Base-by-base conservation (phyloP, 2,797 vertebrate genomes). In the Catamblyrhynchus diadema region DNA sequence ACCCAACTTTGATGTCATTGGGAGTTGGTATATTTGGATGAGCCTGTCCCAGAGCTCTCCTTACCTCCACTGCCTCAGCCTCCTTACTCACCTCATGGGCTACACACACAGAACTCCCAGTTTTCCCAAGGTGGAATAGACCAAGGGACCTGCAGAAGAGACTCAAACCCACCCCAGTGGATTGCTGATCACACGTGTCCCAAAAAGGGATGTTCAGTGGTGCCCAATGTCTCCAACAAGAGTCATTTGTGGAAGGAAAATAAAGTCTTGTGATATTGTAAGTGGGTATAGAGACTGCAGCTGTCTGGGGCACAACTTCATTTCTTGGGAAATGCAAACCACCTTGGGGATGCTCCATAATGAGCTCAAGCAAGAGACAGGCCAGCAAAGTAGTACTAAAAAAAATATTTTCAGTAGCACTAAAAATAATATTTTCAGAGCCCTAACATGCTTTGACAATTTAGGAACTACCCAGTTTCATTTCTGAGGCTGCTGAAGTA, bases 41-140 rank as follows among this genome's bases (percentile, higher is more conserved):
- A 41, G 9, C 57, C 35, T n/a, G 14, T 25, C 54, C 73, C 42
- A 33, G 27, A 65, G 28, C 5, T 18, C 56, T 82, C 41, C 28
- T 18, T 2, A n/a, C 5, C 13, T 50, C 9, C 2, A 2, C 14
- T 62, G 51, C 53, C 19, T 57, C 59, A n/a, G 39, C 16, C 24
- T 44, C 53, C 37, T 23, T 4, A 25, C 3, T 37, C 60, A 65
- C 21, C 13, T 42, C 5, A 5, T 6, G 8, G 18, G 28, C 35
- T 45, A 24, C 0, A 11, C 16, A 4, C 30, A 24, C 6, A 53
- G 4, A 17, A 2, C 9, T 53, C 33, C 35, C 18, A 16, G 10
- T 17, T 33, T 62, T 71, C 33, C 48, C 33, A n/a, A 41, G 44
- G 17, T 8, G 27, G 50, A 69, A 42, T 0, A 65, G 8, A 22